Percentiles rank a stretch among this genome's conserved stretches.
Conservation (phyloP, 2,888 invertebrate genomes). For the Proisotoma minuta region DNA sequence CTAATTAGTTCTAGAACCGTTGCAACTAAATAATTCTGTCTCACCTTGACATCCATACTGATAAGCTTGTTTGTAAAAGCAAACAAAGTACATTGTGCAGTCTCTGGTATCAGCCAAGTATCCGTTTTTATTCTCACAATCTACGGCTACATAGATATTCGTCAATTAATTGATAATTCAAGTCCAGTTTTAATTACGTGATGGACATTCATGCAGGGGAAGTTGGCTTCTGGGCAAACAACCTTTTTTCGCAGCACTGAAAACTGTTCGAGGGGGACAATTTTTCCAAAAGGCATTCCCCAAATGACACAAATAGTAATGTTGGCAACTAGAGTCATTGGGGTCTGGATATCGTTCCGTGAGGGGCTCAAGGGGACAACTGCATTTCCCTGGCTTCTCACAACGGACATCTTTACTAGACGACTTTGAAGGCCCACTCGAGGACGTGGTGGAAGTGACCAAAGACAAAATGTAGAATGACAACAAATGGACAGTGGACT, state of each 20-base stretch:
- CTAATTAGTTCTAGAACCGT: too few species aligned
- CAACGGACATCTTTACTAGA: too few species aligned
- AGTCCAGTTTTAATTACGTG: conserved; percentile 4
- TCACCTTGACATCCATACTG: conserved; percentile 22
- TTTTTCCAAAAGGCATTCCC: conserved; percentile 24
- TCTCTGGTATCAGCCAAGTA: conserved; percentile 25
- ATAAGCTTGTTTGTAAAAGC: conserved; percentile 31
- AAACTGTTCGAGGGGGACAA: conserved; percentile 23
- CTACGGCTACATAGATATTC: conserved; percentile 8
- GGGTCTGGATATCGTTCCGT: conserved; percentile 25
- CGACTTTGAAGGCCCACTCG: too few species aligned
- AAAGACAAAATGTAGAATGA: too few species aligned
- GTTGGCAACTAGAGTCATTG: conserved; percentile 24
- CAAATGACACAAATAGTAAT: conserved; percentile 31
- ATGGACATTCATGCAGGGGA: conserved; percentile 11
- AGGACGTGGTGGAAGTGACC: too few species aligned
- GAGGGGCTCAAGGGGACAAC: conserved; percentile 24
- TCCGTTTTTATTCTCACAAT: conserved; percentile 27
- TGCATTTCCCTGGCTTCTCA: neutral
- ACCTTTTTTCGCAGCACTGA: conserved; percentile 22
- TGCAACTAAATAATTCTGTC: too few species aligned
- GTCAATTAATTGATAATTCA: neutral
- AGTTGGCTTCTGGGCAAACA: conserved; percentile 23
- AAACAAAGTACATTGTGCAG: conserved; percentile 35
- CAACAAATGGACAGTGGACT: too few species aligned